Evolutionary conservation across 2,888 invertebrate genomes (phyloP), one percentile per base, ranked within the genome.

Genomic region (Lepas anatifera): DNA sequence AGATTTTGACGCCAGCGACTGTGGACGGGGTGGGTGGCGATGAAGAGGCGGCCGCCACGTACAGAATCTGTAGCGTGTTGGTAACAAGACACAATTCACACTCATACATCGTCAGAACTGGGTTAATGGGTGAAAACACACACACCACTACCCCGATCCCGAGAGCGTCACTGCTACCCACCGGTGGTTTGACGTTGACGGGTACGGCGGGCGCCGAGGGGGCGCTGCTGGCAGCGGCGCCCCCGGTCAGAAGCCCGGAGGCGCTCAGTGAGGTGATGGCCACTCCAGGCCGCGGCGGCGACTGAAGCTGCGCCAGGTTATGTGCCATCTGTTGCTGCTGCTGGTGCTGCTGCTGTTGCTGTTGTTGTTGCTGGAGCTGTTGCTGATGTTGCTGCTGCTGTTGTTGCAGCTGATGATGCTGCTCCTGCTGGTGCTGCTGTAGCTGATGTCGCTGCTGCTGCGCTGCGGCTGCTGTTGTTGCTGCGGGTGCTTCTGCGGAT

Each of bases 1-100:
- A 39, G 75, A 75, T 68, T 76, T 76, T 10, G 72, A 71, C 25
- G 74, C 74, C 43, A 75, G 48, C 32, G 58, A 58, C 58, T 58
- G 58, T n/a, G 11, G 50, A 50, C 39, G 63, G 58, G 18, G 37
- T 25, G 37, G 22, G 22, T 67, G 32, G 3, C 63, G 37, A 41
- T 68, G 35, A 29, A 41, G 48, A 22, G 43, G 46, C 22, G 67
- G 11, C 39, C 50, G 39, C n/a, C n/a, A n/a, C n/a, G n/a, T n/a
- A n/a, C n/a, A n/a, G n/a, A n/a, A n/a, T n/a, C n/a, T n/a, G n/a
- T n/a, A n/a, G n/a, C n/a, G n/a, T n/a, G n/a, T n/a, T n/a, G n/a
- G n/a, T n/a, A n/a, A n/a, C n/a, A n/a, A n/a, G n/a, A n/a, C n/a
- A n/a, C n/a, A n/a, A n/a, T n/a, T n/a, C n/a, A n/a, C n/a, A n/a